Percentiles rank a stretch among this genome's conserved stretches.
Evolutionary conservation across 2,888 invertebrate species (phyloP).

Genomic region (Eristalis tenax): DNA sequence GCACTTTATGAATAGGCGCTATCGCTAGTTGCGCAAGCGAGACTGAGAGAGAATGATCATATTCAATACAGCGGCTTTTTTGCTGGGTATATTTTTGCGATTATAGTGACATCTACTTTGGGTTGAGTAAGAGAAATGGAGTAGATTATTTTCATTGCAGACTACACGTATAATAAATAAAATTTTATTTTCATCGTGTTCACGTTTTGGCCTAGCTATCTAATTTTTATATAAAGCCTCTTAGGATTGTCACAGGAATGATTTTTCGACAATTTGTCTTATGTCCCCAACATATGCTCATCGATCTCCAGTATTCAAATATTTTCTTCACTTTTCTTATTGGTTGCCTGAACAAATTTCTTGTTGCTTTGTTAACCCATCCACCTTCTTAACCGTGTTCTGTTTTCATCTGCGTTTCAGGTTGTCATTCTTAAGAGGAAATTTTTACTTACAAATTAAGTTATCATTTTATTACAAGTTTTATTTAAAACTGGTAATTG

Average conservation of each 20-base stretch:
- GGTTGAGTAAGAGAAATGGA: background rate
- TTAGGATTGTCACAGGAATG: no score
- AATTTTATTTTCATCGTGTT: no score
- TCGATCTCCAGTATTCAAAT: no score
- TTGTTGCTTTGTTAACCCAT: background rate
- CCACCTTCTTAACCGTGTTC: background rate
- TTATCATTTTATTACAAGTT: background rate
- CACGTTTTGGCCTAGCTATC: no score
- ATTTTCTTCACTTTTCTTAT: background rate
- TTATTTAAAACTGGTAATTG: background rate
- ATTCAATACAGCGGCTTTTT: slow-evolving; percentile 45
- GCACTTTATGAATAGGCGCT: slow-evolving; percentile 53
- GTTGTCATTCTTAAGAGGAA: background rate
- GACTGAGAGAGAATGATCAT: slow-evolving; percentile 33
- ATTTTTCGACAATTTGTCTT: no score
- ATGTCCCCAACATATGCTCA: no score
- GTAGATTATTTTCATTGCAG: slow-evolving; percentile 14
- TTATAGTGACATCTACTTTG: background rate
- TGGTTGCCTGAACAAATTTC: background rate
- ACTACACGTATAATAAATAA: no score
- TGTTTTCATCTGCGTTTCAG: background rate
- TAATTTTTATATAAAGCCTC: no score
- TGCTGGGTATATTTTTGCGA: slow-evolving; percentile 4
- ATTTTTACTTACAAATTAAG: background rate
- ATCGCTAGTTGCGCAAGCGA: slow-evolving; percentile 40